Percentiles rank a stretch among this genome's conserved stretches.
Evolutionary conservation across 2,888 invertebrate species (phyloP).

Genomic region (Sthenelais limicola): DNA sequence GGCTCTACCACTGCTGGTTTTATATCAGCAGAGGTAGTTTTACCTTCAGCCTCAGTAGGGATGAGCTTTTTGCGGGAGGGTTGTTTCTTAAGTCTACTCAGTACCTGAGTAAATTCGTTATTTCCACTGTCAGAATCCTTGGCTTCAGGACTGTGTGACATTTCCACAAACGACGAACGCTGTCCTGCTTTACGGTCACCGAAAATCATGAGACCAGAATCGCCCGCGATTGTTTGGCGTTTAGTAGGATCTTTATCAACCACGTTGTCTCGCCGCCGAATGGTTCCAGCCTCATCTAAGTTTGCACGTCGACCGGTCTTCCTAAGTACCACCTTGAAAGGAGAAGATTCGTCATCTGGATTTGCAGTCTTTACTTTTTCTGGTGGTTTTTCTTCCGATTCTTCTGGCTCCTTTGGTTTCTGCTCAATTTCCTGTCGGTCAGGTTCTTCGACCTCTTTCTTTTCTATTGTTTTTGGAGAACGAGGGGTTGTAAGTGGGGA

Average conservation of each 20-base stretch:
- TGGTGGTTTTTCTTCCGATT: conserved; percentile 1
- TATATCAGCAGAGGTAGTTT: conserved; percentile 4
- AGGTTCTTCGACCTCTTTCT: conserved; percentile 19
- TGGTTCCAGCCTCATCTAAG: conserved; percentile 31
- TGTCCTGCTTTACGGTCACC: conserved; percentile 25
- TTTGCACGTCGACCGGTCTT: conserved; percentile 12
- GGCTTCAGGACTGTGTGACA: conserved; percentile 22
- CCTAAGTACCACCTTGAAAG: conserved; percentile 22
- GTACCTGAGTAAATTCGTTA: conserved; percentile 36
- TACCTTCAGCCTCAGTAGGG: conserved; percentile 16
- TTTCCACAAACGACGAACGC: conserved; percentile 12
- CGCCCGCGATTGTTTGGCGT: conserved; percentile 41
- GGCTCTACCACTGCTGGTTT: conserved; percentile 18
- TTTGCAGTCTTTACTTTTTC: not conserved
- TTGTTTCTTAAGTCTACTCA: conserved; percentile 40
- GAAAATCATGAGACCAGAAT: conserved; percentile 14
- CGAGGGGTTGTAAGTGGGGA: conserved; percentile 7
- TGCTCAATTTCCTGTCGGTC: not conserved
- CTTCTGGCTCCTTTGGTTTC: conserved; percentile 2
- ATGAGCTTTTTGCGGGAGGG: conserved; percentile 34
- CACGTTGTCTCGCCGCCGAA: conserved; percentile 15
- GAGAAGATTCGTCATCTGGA: not conserved
- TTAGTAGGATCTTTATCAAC: conserved; percentile 22
- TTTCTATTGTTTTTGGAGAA: conserved; percentile 6
- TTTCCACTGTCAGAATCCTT: not conserved